These are phyloP conservation scores for Electrona antarctica DNA, from an alignment of 2,113 vertebrate genomes.

Conservation along the genomic window DNA sequence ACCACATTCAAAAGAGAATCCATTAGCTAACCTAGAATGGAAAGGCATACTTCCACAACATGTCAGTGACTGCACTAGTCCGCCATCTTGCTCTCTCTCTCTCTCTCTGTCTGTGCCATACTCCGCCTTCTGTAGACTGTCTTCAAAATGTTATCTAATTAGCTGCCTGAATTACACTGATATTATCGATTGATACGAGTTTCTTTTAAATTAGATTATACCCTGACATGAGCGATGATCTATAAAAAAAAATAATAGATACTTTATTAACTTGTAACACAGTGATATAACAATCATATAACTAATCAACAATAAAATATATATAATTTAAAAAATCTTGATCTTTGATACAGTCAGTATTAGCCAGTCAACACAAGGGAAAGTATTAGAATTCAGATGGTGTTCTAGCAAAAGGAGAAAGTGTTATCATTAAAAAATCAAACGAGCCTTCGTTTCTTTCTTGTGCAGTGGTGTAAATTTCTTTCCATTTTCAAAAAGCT, in stretches of 20 bases:
- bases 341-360: too few relatives aligned
- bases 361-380: too few relatives aligned
- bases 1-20: conserved; percentile 62
- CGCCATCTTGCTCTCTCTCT: conserved; percentile 62
- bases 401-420: conserved; percentile 4
- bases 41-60: conserved; percentile 55
- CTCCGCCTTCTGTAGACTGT: conserved; percentile 27
- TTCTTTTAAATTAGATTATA: too few relatives aligned
- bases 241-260: too few relatives aligned
- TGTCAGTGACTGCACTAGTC: conserved; percentile 64
- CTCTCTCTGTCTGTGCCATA: conserved; percentile 36
- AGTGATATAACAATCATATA: too few relatives aligned
- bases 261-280: too few relatives aligned
- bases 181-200: too few relatives aligned
- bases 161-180: too few relatives aligned
- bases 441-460: conserved; percentile 42
- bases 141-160: too few relatives aligned
- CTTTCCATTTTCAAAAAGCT: conserved; percentile 63
- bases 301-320: too few relatives aligned
- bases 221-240: too few relatives aligned
- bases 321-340: too few relatives aligned
- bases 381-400: background rate
- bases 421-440: conserved; percentile 37
- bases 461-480: conserved; percentile 62
- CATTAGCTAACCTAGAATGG: conserved; percentile 60